Conservation (phyloP, 1,140 invertebrate genomes). For the Gryllus bimaculatus region DNA sequence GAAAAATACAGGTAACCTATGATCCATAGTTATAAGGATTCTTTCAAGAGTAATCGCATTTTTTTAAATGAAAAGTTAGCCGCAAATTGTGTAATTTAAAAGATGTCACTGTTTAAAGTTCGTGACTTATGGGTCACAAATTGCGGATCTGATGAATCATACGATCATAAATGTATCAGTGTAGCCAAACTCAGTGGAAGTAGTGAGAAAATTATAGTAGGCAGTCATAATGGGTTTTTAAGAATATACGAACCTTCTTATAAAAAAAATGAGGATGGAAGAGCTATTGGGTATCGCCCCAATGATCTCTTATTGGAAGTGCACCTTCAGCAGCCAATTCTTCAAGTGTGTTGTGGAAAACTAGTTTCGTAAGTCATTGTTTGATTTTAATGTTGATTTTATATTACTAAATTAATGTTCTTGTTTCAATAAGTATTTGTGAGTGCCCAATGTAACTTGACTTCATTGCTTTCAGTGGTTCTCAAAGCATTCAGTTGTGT, state of each 20-base stretch:
- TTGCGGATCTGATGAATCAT: conserved; percentile 12
- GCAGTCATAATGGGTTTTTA: conserved; percentile 14
- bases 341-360: conserved; percentile 13
- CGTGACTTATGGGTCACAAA: conserved; percentile 9
- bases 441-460: background rate
- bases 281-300: background rate
- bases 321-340: conserved; percentile 5
- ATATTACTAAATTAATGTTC: background rate
- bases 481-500: conserved; percentile 9
- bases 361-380: conserved; percentile 16
- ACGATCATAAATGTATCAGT: conserved; percentile 6
- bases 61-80: too few relatives aligned
- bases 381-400: background rate
- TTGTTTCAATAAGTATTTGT: background rate
- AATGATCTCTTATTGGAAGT: conserved; percentile 13
- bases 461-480: conserved; percentile 12
- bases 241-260: conserved; percentile 10
- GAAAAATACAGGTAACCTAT: too few relatives aligned
- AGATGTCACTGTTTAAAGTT: conserved; percentile 16
- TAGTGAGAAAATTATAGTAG: conserved; percentile 14
- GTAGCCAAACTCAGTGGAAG: background rate
- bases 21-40: too few relatives aligned
- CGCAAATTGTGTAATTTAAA: background rate
- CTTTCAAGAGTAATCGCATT: too few relatives aligned
- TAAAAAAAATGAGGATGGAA: background rate